Base-by-base conservation (phyloP, 2,888 invertebrate genomes). In the Epinotia brunnichana region DNA sequence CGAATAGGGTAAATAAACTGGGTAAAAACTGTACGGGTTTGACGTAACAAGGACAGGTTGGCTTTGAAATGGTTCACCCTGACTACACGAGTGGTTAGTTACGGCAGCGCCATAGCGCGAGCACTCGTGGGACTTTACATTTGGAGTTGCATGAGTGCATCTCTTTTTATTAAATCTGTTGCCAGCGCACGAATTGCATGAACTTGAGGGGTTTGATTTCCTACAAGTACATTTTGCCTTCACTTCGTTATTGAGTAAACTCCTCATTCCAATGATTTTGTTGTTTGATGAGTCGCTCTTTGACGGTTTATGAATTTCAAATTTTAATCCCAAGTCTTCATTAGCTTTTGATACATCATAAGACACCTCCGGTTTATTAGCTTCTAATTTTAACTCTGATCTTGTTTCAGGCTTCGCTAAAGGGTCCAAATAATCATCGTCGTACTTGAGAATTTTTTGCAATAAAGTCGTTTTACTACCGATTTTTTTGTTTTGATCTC, bases 231-330 rank as follows among this genome's bases (percentile, higher is more conserved):
- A 86, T 62, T 77, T 74, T 66, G 76, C 81, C 13, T 73, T 70
- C n/a, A 64, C 66, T 21, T 74, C 51, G 69, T 67, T 39, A 21
- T 74, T 70, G 17, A 78, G 69, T 72, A 90, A 83, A 80, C 90
- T 91, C 80, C 90, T 85, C 35, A 89, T 78, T 67, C 83, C 89
- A 19, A 90, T 76, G 68, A 85, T 76, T 84, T 90, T 90, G 63
- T 81, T 76, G 76, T 21, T 77, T 72, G 73, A 67, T 63, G 69
- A 29, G 59, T 51, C 72, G 35, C 19, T 70, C 19, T 51, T 74
- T 56, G 4, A 69, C 63, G n/a, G 17, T 39, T 61, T 53, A 44
- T 44, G 48, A 66, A 69, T 76, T 72, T 67, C 57, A 24, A 21
- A 69, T 69, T 66, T 71, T 74, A 73, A 73, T 76, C 74, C 77